Evolutionary conservation across 2,113 vertebrate species (phyloP), one percentile per base, ranked within the genome.

Genomic region (Mastomys natalensis): DNA sequence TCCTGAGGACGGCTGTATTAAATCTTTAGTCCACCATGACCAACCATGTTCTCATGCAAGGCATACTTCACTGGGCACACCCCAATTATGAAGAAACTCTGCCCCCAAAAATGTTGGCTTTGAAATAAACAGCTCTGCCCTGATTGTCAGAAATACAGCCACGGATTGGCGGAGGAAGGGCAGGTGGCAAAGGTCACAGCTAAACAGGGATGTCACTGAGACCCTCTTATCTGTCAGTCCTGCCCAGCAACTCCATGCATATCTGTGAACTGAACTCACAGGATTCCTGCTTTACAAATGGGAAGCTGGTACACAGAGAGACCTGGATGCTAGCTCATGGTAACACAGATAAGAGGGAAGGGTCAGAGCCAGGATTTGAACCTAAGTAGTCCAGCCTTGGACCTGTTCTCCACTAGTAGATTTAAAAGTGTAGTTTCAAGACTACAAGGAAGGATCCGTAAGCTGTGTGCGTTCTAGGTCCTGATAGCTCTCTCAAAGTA

Each of bases 21-120:
- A 97, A 93, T 97, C 96, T 95, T 68, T 53, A 3, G 88, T 95
- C 92, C 82, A 89, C 96, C 93, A 58, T 48, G 86, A 97, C 95
- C 89, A 77, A 82, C 13, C 5, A 43, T 90, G 95, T 92, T 95
- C 97, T 95, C 96, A 95, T 53, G 95, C 95, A 51, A 96, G 85
- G 82, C 90, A 34, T 51, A 82, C 72, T 95, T 86, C 85, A 62
- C 72, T 37, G 77, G 90, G 60, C 92, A 94, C 86, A 95, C 73
- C 90, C 96, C 94, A 89, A 13, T 72, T 58, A 74, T 89, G 92
- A 94, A 94, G 94, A 95, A 95, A 97, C 86, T 90, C 88, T 62
- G 78, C 88, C 89, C 89, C 66, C 1, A 5, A 86, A 93, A 96
- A 77, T 95, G 90, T 92, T 90, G 89, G 62, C 91, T 31, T 95